These are phyloP conservation scores for Strix aluco DNA, from an alignment of 2,113 vertebrate genomes.

Conservation along the genomic window DNA sequence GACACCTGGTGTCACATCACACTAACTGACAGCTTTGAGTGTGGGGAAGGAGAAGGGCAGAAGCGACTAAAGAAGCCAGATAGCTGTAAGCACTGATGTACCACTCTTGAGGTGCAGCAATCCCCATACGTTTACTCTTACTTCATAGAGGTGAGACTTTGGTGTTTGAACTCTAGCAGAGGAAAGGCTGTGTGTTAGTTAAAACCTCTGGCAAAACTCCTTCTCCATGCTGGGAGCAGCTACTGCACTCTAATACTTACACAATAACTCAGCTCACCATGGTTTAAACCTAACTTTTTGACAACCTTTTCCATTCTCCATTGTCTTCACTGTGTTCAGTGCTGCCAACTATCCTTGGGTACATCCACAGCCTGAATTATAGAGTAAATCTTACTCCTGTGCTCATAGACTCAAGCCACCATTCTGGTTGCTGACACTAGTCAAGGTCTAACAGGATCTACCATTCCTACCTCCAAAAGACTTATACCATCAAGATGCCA, in stretches of 20 bases:
- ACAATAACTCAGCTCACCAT: not conserved
- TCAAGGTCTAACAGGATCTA: slow-evolving; percentile 5
- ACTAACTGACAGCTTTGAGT: not conserved
- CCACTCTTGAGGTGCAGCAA: rapidly evolving
- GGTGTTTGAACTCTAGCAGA: not conserved
- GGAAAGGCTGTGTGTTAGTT: not conserved
- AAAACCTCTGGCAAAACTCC: not conserved
- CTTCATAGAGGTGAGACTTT: not conserved
- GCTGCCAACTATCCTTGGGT: not conserved
- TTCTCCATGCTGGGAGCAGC: not conserved
- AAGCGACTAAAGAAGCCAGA: not conserved
- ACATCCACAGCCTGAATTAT: not conserved
- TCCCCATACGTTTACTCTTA: not conserved
- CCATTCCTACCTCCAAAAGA: not conserved
- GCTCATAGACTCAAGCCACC: not conserved
- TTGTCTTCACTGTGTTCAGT: not conserved
- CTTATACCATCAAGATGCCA: not conserved
- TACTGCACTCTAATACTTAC: not conserved
- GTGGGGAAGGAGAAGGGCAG: not conserved
- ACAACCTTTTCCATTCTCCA: not conserved
- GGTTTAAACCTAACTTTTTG: not conserved
- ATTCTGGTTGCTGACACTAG: not conserved
- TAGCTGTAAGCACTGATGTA: rapidly evolving
- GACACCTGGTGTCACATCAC: not conserved
- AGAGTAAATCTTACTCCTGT: not conserved